phyloP scores from a whole-genome alignment of 2,113 vertebrate genomes.

The Microtus montanus region DNA sequence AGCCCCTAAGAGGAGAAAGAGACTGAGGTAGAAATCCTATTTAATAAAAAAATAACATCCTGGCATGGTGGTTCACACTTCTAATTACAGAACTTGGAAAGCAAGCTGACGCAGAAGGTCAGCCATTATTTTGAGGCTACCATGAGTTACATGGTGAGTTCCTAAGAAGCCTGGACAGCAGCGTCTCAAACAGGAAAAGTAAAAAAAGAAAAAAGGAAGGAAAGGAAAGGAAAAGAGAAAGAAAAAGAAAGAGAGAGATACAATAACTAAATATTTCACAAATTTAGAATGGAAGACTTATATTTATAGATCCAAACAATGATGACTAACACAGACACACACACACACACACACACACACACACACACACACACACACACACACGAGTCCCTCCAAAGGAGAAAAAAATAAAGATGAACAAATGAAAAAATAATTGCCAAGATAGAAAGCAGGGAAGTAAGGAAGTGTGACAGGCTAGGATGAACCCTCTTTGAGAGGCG shows the following conservation, averaged over 20 bases:
- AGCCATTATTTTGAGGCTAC: neutral
- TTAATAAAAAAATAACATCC: neutral
- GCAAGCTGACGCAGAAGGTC: neutral
- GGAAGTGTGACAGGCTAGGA: neutral
- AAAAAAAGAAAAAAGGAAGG: neutral
- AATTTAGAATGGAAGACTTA: neutral
- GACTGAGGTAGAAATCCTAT: neutral
- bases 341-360: neutral
- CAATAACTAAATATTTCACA: neutral
- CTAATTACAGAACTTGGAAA: too few species aligned
- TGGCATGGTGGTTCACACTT: neutral
- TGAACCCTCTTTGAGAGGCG: neutral
- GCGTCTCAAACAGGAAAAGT: neutral
- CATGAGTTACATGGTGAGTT: neutral
- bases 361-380: neutral
- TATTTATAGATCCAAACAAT: neutral
- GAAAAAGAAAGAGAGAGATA: neutral
- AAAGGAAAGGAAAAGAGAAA: neutral
- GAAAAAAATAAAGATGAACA: neutral
- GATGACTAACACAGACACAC: neutral
- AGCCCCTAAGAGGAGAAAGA: neutral
- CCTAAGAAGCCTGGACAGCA: neutral
- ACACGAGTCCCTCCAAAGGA: neutral
- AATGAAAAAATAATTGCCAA: neutral
- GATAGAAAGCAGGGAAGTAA: neutral